Evolutionary conservation across 2,113 vertebrate genomes (phyloP), one percentile per base, ranked within the genome.

Genomic region (Istiophorus platypterus): DNA sequence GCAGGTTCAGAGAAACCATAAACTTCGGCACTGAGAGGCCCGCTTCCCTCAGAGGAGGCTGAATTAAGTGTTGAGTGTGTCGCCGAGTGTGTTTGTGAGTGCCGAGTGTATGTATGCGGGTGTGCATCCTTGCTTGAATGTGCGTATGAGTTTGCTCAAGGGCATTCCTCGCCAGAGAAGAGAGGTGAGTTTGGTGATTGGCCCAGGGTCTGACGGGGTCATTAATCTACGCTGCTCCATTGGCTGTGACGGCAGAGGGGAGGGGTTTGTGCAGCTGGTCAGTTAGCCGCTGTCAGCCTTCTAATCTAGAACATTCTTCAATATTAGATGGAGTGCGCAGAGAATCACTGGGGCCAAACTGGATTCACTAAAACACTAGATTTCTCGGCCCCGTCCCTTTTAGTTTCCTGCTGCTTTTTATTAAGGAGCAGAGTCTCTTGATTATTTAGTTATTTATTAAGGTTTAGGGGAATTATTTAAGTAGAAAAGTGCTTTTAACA

Each of bases 1-100:
- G 90, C 92, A 89, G 92, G 85, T 93, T 92, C 88, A 81, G 83
- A 90, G 92, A 90, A 92, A 89, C 93, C 91, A 92, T 95, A 94
- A 95, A 95, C 91, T 92, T 84, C 41, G 6, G 68, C 80, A 52
- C 72, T 83, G 91, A 89, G 81, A 81, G 71, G 87, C 62, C 74
- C 37, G 69, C 86, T 83, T 86, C 83, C 86, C 85, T 74, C 78
- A 68, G 74, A 88, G 82, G 85, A 76, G 83, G 77, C 78, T 78
- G 83, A 89, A 93, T 93, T 91, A 92, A 91, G 90, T 66, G 89
- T 84, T 76, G 88, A 91, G 91, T 85, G 87, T 84, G 84, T 78
- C 31, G 59, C 39, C 62, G 63, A 63, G 70, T 47, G 76, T 37
- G 51, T 79, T 20, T 75, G 54, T 77, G 34, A 56, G 66, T 13